These are phyloP conservation scores for Pseudorectes ferrugineus DNA, from an alignment of 2,113 vertebrate species.

Conservation along the genomic window DNA sequence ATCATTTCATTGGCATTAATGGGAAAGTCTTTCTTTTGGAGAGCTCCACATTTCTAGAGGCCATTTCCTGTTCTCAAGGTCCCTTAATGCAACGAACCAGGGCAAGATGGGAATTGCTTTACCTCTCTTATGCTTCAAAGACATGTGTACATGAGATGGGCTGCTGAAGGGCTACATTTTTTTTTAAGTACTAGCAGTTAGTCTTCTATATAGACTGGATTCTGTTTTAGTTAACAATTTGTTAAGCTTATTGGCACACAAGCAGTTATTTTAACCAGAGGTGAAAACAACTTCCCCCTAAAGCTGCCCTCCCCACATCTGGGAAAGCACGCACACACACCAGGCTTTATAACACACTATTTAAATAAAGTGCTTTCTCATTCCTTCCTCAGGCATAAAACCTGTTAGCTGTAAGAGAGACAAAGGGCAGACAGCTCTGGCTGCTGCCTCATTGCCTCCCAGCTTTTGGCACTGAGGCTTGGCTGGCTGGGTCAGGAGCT, in stretches of 20 bases:
- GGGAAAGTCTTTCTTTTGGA: slow-evolving; percentile 64
- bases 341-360: neutral
- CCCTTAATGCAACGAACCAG: slow-evolving; percentile 31
- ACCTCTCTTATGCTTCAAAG: neutral
- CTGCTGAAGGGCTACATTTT: neutral
- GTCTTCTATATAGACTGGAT: neutral
- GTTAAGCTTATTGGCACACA: neutral
- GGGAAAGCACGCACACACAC: neutral
- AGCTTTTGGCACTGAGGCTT: neutral
- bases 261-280: neutral
- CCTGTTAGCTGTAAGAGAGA: neutral
- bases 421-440: neutral
- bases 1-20: slow-evolving; percentile 68
- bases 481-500: neutral
- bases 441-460: neutral
- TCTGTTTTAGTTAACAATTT: neutral
- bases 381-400: neutral
- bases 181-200: neutral
- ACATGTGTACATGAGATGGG: neutral
- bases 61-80: slow-evolving; percentile 44
- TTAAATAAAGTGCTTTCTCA: neutral
- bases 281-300: neutral
- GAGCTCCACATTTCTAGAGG: slow-evolving; percentile 55
- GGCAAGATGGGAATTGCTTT: slow-evolving; percentile 16
- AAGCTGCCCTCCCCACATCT: neutral